Evolutionary conservation across 2,888 invertebrate genomes (phyloP), one percentile per base, ranked within the genome.

Genomic region (Pseudococcus viburni): DNA sequence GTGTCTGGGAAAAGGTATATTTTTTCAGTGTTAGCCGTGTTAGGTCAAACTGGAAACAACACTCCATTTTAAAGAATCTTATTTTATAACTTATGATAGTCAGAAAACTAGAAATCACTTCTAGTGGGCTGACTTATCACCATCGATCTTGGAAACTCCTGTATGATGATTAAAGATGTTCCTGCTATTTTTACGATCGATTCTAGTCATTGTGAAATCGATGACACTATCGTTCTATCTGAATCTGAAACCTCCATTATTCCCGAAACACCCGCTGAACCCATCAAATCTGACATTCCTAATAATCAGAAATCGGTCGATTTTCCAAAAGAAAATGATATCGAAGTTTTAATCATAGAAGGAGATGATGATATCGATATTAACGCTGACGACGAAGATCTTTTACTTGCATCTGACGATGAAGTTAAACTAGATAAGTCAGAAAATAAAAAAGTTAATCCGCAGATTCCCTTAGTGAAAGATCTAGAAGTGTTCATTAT

Each of bases 341-440:
- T 51, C 2, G 88, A 88, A 39, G 83, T 80, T 83, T 55, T 88
- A 39, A 88, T 83, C 39, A 80, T 88, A n/a, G 83, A 22, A 55
- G 88, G 51, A 15, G 88, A 88, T 12, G 88, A 88, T 0, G 39
- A 33, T 26, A 17, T 42, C 33, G 85, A 84, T 22, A 51, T 73
- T 9, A 88, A 51, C 46, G 6, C 19, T 6, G 46, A 85, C 9
- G 88, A 88, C n/a, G 88, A 88, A 22, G 88, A 88, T 0, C 3
- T 46, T n/a, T 55, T 88, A 11, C 39, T 88, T 2, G 85, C 85
- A 1, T 88, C 88, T 8, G 88, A 88, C 22, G 88, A 88, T 11
- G 88, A 88, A 77, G 19, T 1, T n/a, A 48, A 51, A 51, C 39
- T 19, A 1, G 17, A 33, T 26, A 33, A 39, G 12, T 39, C 77